Evolutionary conservation across 23 tunicate species (phyloP).

Genomic region (Trididemnum miniatum): DNA sequence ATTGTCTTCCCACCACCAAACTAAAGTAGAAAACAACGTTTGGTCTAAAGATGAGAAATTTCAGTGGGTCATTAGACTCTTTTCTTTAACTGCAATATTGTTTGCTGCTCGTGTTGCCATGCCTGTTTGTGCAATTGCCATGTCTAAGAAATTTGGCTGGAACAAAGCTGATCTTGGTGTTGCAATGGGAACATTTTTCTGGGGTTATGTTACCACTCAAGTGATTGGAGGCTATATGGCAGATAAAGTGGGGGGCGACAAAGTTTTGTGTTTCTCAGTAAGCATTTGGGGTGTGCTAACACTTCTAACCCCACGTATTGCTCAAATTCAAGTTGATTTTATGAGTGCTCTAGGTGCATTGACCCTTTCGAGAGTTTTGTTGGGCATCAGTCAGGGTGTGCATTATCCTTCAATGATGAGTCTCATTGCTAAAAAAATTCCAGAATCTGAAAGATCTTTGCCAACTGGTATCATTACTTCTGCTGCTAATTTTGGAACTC

Average conservation of each 20-base stretch:
- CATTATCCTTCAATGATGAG: slow-evolving; percentile 97
- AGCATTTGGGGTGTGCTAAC: slow-evolving; percentile 67
- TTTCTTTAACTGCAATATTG: slow-evolving; percentile 64
- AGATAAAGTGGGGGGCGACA: slow-evolving; percentile 89
- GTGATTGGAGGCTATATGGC: slow-evolving; percentile 87
- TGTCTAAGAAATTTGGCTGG: slow-evolving; percentile 88
- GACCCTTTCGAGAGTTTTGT: slow-evolving; percentile 46
- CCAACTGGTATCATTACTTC: slow-evolving; percentile 67
- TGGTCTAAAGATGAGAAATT: slow-evolving; percentile 43
- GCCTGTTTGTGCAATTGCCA: slow-evolving; percentile 91
- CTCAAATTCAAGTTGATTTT: slow-evolving; percentile 29
- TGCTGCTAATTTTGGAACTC: slow-evolving; percentile 84
- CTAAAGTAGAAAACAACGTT: slow-evolving; percentile 1
- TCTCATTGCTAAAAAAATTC: slow-evolving; percentile 61
- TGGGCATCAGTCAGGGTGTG: slow-evolving; percentile 86
- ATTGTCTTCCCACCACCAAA: neutral
- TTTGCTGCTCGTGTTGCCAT: slow-evolving; percentile 92
- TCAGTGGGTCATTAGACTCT: slow-evolving; percentile 57
- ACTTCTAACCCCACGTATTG: slow-evolving; percentile 66
- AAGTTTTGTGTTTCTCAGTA: slow-evolving; percentile 59
- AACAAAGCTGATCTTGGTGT: slow-evolving; percentile 88
- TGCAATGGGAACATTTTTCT: slow-evolving; percentile 94
- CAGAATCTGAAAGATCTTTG: slow-evolving; percentile 66
- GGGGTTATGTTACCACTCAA: slow-evolving; percentile 96
- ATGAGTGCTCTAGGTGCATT: slow-evolving; percentile 30